Evolutionary conservation across 2,113 vertebrate species (phyloP).

Genomic region (Neodon shergylaensis): DNA sequence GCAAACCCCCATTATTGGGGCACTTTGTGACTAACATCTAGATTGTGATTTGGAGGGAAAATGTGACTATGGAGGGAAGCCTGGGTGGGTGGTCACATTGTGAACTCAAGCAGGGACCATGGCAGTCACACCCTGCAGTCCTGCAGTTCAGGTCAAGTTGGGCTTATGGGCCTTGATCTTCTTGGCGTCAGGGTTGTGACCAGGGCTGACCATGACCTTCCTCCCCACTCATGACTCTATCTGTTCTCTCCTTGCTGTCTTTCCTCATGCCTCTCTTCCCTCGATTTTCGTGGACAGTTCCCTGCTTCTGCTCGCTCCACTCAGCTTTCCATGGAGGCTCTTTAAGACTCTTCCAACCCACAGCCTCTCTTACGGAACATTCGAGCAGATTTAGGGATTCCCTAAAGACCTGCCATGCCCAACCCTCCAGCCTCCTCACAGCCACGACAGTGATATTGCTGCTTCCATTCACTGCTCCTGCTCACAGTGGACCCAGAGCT

Average conservation of each 20-base stretch:
- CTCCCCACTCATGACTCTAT: too few relatives aligned
- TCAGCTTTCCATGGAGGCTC: fast-evolving
- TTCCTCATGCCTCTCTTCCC: neutral
- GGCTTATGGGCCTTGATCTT: neutral
- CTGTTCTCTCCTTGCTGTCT: fast-evolving
- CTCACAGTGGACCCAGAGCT: fast-evolving
- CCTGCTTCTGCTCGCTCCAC: neutral
- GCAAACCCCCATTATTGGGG: too few relatives aligned
- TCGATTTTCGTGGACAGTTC: fast-evolving
- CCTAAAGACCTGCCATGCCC: neutral
- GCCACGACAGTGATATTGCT: fast-evolving
- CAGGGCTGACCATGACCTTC: fast-evolving
- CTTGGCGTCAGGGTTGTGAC: fast-evolving
- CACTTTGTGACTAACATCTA: too few relatives aligned
- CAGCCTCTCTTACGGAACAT: fast-evolving
- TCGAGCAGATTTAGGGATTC: fast-evolving
- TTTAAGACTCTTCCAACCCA: fast-evolving
- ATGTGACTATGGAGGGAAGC: fast-evolving
- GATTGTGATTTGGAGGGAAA: neutral
- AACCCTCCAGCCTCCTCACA: neutral
- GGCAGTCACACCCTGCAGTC: too few relatives aligned
- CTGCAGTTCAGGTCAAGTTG: too few relatives aligned
- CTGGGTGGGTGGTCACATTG: fast-evolving
- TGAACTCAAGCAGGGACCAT: neutral
- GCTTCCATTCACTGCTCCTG: fast-evolving